phyloP scores from a whole-genome alignment of 1,140 invertebrate genomes.

The Meloidogyne chitwoodi region DNA sequence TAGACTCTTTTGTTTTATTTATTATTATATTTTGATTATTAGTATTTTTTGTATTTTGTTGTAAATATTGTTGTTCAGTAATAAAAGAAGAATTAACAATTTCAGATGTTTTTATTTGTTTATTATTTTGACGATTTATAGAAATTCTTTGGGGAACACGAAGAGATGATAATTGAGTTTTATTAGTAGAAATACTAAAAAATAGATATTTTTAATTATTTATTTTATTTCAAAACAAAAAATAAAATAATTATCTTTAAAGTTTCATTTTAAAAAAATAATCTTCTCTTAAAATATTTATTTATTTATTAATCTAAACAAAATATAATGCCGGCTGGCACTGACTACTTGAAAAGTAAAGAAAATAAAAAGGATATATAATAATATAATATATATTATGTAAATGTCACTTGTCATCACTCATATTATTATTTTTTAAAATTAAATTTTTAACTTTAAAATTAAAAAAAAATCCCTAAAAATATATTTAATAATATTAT shows the following conservation, averaged over 20 bases:
- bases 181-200: too few species aligned
- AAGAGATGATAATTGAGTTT: neutral
- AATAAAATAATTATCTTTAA: neutral
- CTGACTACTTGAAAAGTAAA: neutral
- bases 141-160: neutral
- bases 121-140: neutral
- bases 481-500: too few species aligned
- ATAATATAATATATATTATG: neutral
- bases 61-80: neutral
- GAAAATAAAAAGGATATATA: neutral
- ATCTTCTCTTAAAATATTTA: neutral
- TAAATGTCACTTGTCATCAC: neutral
- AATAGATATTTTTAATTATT: too few species aligned
- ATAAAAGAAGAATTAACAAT: neutral
- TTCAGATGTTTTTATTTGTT: neutral
- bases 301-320: neutral
- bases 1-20: neutral
- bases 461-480: too few species aligned
- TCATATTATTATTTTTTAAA: neutral
- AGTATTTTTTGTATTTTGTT: neutral
- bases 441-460: neutral
- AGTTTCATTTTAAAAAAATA: neutral
- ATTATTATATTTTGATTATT: neutral
- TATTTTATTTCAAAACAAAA: too few species aligned
- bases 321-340: neutral